These are phyloP conservation scores for Phainopepla nitens DNA, from an alignment of 2,113 vertebrate species.

Conservation along the genomic window DNA sequence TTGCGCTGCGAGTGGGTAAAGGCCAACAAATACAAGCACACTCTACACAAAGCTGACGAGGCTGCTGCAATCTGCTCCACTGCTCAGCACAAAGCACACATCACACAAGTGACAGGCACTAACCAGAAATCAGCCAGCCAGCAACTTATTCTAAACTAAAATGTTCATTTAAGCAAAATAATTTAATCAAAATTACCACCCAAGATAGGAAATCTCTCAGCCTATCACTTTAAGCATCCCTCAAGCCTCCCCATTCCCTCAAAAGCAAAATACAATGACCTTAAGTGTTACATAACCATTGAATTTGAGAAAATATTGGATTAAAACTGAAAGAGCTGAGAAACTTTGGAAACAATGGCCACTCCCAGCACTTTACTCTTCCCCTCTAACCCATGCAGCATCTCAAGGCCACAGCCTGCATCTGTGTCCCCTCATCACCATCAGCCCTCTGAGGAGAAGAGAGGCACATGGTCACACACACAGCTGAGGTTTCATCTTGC, in stretches of 20 bases:
- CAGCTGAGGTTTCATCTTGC: not conserved
- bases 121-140: not conserved
- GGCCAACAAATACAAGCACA: rapidly evolving
- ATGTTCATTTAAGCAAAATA: not conserved
- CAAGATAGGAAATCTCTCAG: not conserved
- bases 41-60: rapidly evolving
- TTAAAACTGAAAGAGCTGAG: not conserved
- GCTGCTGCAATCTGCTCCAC: not conserved
- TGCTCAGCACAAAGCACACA: not conserved
- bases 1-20: not conserved
- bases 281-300: not conserved
- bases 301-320: not conserved
- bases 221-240: not conserved
- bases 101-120: not conserved
- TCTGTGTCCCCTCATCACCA: not conserved
- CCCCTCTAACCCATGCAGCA: rapidly evolving
- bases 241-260: not conserved
- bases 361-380: not conserved
- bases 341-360: not conserved
- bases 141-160: not conserved
- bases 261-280: not conserved
- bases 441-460: no score
- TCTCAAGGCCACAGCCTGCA: not conserved
- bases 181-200: not conserved
- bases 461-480: not conserved